Conservation (phyloP, 2,888 invertebrate species). For the Amblyjoppa proteus region DNA sequence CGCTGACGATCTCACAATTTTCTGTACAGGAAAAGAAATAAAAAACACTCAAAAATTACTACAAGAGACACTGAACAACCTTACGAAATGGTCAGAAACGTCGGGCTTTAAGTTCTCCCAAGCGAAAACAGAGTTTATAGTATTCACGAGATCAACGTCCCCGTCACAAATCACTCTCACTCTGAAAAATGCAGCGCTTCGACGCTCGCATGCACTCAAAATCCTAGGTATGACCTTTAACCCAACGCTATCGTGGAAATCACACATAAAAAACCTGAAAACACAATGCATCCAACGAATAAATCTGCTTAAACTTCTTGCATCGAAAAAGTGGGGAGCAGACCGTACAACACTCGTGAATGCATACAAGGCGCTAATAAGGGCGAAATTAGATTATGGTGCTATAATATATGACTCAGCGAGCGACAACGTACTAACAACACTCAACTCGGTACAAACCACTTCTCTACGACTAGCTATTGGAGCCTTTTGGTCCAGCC, state of each 20-base stretch:
- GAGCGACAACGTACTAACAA: constrained; percentile 10
- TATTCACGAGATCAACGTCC: constrained; percentile 12
- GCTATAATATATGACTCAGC: constrained; percentile 43
- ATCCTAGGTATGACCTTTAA: constrained; percentile 62
- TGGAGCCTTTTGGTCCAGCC: constrained; percentile 53
- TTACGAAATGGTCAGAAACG: constrained; percentile 6
- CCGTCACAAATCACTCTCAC: background rate
- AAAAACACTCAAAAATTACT: background rate
- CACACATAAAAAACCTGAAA: constrained; percentile 56
- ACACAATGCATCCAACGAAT: constrained; percentile 22
- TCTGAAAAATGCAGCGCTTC: background rate
- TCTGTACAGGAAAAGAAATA: constrained; percentile 40
- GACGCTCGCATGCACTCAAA: constrained; percentile 18
- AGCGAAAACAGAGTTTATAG: constrained; percentile 33
- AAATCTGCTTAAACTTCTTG: constrained; percentile 36
- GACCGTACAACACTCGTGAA: constrained; percentile 17
- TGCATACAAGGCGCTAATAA: background rate
- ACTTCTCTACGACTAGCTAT: constrained; percentile 37
- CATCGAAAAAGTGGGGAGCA: constrained; percentile 43
- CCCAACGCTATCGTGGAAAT: constrained; percentile 51
- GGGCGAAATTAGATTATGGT: background rate
- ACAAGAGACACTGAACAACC: constrained; percentile 29
- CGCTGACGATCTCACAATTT: constrained; percentile 49
- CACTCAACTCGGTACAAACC: constrained; percentile 41
- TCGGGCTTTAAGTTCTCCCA: constrained; percentile 48